phyloP scores from a whole-genome alignment of 1,140 invertebrate species.

The Sitophilus oryzae region DNA sequence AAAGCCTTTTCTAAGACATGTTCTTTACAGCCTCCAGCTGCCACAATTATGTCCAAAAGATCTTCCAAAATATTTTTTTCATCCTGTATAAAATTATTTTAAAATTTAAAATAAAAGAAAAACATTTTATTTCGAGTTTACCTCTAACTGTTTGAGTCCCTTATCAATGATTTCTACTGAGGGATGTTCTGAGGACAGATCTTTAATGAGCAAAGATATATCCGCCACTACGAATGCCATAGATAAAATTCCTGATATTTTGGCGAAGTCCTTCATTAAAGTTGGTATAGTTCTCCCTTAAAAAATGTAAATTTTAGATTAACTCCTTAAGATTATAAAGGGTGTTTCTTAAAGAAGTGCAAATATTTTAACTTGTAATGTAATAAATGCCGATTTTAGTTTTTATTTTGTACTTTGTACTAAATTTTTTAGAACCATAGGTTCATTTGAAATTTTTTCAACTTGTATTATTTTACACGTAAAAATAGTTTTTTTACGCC shows the following conservation, averaged over 20 bases:
- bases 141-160: slow-evolving; percentile 16
- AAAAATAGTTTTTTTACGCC: too few species aligned
- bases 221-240: slow-evolving; percentile 25
- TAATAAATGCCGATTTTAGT: too few species aligned
- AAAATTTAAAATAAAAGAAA: too few species aligned
- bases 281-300: slow-evolving; percentile 13
- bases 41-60: slow-evolving; percentile 14
- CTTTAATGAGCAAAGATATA: slow-evolving; percentile 23
- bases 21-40: slow-evolving; percentile 6
- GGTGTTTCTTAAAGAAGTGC: too few species aligned
- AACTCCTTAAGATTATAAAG: neutral
- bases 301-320: neutral
- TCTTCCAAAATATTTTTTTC: slow-evolving; percentile 18
- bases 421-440: too few species aligned
- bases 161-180: slow-evolving; percentile 22
- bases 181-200: slow-evolving; percentile 24
- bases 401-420: too few species aligned
- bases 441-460: too few species aligned
- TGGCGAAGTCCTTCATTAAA: slow-evolving; percentile 15
- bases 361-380: too few species aligned
- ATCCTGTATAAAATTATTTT: slow-evolving; percentile 14
- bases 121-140: too few species aligned
- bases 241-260: slow-evolving; percentile 21
- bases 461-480: too few species aligned
- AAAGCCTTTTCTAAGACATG: slow-evolving; percentile 17